Base-by-base conservation (phyloP, 2,888 invertebrate species). In the Ernsta delagoae region DNA sequence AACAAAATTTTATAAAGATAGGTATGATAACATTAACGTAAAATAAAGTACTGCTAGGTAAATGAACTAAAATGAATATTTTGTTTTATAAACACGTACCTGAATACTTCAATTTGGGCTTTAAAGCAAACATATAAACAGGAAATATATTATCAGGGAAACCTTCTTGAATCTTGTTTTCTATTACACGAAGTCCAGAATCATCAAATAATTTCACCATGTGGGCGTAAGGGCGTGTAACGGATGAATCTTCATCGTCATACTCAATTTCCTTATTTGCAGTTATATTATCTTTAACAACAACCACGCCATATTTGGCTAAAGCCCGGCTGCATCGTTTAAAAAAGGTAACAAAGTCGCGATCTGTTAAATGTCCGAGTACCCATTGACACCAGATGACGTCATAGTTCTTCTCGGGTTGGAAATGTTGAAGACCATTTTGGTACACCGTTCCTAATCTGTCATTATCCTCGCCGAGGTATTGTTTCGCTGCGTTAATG, bases 331-430 rank as follows among this genome's bases (percentile, higher is more conserved):
- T 90, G 83, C 97, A 96, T 72, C 94, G 94, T 72, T 92, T 87
- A 62, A 97, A 94, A 82, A 97, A 99, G 24, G 93, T 85, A 34
- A 98, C 88, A 54, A 99, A 94, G 90, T 99, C 97, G 8, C 95
- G 94, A 85, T 99, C 98, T 3, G 96, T 96, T 59, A 99, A 90
- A 84, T 98, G 97, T 0, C 97, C 97, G 16, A 98, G 88, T 7
- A 99, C 99, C 99, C 99, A 99, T 83, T 99, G 99, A 78, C 96
- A 96, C 99, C 99, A 99, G 77, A 99, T 97, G 8, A 99, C 93
- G 85, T 99, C 98, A 86, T 99, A 99, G 72, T 94, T 95, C 48
- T 94, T 92, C 71, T 94, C 93, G 0, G 98, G 97, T n/a, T 88
- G 87, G 83, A 99, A 99, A 78, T 97, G 92, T 88, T 99, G 99